A percentile compares a stretch with the other conserved stretches of the same genome.
Conservation (phyloP, 2,113 vertebrate genomes). For the Trinectes maculatus region DNA sequence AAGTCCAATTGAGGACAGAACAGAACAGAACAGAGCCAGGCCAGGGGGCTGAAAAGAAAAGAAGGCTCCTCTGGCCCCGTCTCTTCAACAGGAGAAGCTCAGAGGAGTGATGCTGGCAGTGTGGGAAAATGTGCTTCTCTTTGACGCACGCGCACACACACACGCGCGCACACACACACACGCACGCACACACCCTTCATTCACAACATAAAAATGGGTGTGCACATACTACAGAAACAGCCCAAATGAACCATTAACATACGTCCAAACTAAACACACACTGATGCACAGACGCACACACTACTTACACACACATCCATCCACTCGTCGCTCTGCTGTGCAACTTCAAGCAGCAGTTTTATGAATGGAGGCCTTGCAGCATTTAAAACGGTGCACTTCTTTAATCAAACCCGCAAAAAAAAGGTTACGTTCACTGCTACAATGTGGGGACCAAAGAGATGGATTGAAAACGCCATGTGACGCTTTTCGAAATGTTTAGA, state of each 20-base stretch:
- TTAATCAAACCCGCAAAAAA: constrained; percentile 28
- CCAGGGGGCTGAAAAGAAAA: constrained; percentile 79
- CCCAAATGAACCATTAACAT: constrained; percentile 46
- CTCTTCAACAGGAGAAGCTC: constrained; percentile 76
- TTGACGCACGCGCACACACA: constrained; percentile 50
- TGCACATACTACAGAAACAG: constrained; percentile 46
- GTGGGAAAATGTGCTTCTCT: constrained; percentile 84
- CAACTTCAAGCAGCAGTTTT: constrained; percentile 38
- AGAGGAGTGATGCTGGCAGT: constrained; percentile 81
- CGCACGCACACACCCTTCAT: constrained; percentile 47
- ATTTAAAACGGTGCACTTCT: constrained; percentile 9
- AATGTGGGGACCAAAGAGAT: not conserved
- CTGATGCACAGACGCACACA: not conserved
- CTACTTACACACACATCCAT: constrained; percentile 28
- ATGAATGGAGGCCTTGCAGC: constrained; percentile 24
- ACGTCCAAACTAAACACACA: not conserved
- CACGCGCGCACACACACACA: constrained; percentile 37
- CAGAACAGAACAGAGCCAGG: constrained; percentile 72
- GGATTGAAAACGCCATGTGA: not conserved
- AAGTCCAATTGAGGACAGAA: constrained; percentile 84
- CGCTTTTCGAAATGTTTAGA: not conserved
- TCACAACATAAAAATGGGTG: constrained; percentile 52
- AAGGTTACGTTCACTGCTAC: not conserved
- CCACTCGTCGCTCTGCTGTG: constrained; percentile 47
- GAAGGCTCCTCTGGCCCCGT: constrained; percentile 71